These are phyloP conservation scores for Geopemphigus sp. DNA, from an alignment of 1,140 invertebrate species.

Conservation along the genomic window DNA sequence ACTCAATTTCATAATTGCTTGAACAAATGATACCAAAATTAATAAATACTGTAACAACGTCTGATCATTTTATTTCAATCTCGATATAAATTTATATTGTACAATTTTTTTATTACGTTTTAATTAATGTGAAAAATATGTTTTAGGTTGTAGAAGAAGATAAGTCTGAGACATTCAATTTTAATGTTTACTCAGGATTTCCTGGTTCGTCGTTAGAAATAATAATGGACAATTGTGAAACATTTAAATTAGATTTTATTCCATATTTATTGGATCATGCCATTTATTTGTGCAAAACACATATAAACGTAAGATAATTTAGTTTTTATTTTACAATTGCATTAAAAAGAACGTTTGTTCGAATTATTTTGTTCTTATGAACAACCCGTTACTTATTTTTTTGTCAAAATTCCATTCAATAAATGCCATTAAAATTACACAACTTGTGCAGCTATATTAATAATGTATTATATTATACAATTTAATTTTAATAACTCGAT, in stretches of 20 bases:
- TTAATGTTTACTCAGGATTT: constrained; percentile 43
- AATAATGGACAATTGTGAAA: constrained; percentile 25
- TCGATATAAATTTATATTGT: no score
- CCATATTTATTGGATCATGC: constrained; percentile 25
- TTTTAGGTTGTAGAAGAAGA: constrained; percentile 4
- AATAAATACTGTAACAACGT: no score
- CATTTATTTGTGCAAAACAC: background rate
- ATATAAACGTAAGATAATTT: constrained; percentile 9
- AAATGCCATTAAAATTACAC: background rate
- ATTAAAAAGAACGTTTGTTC: background rate
- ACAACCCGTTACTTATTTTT: no score
- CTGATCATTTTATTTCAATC: no score
- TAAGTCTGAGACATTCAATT: background rate
- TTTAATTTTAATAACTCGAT: background rate
- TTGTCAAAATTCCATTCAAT: background rate
- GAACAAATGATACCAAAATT: no score
- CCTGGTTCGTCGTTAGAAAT: constrained; percentile 29
- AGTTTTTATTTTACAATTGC: background rate
- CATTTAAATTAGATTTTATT: constrained; percentile 7
- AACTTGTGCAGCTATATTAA: no score
- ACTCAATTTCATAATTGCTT: no score
- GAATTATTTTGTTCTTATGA: no score
- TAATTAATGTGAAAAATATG: background rate
- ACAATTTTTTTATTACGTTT: no score
- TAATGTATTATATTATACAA: no score